Percentiles rank a stretch among this genome's conserved stretches.
Conservation (phyloP, 2,113 vertebrate genomes). For the Scolopax mira region DNA sequence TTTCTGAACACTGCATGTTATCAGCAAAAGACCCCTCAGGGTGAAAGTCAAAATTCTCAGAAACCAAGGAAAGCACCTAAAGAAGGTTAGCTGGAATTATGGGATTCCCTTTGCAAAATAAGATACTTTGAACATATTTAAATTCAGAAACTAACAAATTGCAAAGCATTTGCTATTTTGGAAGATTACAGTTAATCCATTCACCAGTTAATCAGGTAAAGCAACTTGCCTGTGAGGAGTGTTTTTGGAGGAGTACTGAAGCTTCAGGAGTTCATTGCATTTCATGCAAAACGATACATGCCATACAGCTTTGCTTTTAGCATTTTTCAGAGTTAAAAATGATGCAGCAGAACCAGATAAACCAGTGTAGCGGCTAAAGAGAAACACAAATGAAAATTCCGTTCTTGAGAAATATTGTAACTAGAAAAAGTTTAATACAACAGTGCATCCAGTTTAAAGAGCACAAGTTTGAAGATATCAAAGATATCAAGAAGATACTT, state of each 20-base stretch:
- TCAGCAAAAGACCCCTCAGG: neutral
- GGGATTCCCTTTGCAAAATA: neutral
- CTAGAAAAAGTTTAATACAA: neutral
- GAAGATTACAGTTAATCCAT: neutral
- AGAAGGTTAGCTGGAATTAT: neutral
- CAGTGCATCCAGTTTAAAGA: neutral
- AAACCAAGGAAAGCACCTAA: neutral
- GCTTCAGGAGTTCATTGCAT: neutral
- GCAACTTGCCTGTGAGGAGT: neutral
- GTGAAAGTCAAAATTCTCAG: neutral
- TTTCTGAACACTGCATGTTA: neutral
- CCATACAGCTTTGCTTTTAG: neutral
- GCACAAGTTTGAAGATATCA: neutral
- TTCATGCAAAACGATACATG: neutral
- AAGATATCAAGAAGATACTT: no score
- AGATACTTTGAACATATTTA: neutral
- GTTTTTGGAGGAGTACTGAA: neutral
- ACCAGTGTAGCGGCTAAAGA: rapidly evolving
- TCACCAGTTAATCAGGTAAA: neutral
- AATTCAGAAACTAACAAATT: neutral
- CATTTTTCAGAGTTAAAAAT: neutral
- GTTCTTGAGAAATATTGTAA: neutral
- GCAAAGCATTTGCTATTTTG: neutral
- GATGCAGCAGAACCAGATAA: neutral
- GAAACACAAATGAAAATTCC: neutral